These are phyloP conservation scores for Aegotheles bennettii DNA, from an alignment of 2,113 vertebrate species.

Conservation along the genomic window DNA sequence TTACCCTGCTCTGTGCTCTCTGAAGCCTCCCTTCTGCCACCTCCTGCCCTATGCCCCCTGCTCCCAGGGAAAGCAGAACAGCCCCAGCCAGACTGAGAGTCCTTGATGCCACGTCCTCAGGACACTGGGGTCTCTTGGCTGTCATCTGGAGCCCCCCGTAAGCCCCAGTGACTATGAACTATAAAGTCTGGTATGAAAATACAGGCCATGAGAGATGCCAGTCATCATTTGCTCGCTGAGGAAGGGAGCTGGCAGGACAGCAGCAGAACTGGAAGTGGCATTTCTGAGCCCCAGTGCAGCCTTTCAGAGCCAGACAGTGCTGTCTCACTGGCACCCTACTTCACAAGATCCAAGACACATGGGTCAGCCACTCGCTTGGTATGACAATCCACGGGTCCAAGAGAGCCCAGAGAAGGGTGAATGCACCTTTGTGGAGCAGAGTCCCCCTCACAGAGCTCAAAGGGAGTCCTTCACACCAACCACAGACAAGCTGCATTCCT, in stretches of 20 bases:
- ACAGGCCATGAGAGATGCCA: background rate
- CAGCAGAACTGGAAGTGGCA: background rate
- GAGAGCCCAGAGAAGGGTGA: background rate
- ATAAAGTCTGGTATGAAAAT: background rate
- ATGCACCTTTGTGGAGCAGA: fast-evolving
- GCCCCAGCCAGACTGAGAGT: too few relatives aligned
- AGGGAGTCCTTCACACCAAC: background rate
- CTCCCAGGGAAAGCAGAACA: background rate
- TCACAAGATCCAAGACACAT: background rate
- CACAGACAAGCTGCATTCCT: background rate
- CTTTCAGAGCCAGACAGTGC: background rate
- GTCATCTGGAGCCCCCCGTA: background rate
- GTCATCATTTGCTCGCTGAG: background rate
- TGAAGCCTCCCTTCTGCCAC: background rate
- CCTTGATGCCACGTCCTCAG: background rate
- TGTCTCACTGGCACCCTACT: background rate
- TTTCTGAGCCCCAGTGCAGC: background rate
- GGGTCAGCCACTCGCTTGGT: background rate
- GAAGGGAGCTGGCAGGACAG: background rate
- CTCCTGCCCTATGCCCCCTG: background rate
- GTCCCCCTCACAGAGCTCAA: background rate
- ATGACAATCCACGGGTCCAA: background rate
- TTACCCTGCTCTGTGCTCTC: background rate
- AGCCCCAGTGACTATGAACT: fast-evolving
- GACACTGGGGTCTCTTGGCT: background rate